Evolutionary conservation across 2,888 invertebrate species (phyloP).

Genomic region (Trimorus sp.): DNA sequence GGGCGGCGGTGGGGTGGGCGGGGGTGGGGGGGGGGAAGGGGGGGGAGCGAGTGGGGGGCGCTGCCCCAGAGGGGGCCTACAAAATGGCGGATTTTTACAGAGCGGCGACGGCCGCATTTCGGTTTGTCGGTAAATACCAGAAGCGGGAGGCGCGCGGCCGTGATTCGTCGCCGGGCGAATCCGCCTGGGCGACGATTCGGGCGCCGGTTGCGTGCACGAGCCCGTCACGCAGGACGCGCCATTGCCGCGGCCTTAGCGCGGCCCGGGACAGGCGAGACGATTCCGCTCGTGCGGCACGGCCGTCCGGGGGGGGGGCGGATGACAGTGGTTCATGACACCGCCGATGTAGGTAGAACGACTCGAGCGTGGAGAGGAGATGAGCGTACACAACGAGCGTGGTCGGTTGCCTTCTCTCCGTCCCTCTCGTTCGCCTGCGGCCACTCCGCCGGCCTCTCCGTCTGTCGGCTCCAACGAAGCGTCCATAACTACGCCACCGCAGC

Average conservation of each 20-base stretch:
- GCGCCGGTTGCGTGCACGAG: slow-evolving; percentile 51
- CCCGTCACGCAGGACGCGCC: slow-evolving; percentile 19
- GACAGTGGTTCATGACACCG: slow-evolving; percentile 69
- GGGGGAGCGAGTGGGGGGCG: slow-evolving; percentile 79
- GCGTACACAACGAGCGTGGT: slow-evolving; percentile 61
- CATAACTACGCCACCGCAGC: slow-evolving; percentile 76
- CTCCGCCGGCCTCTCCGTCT: slow-evolving; percentile 17
- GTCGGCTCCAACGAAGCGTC: slow-evolving; percentile 74
- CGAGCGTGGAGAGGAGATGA: slow-evolving; percentile 74
- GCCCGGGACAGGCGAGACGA: no score
- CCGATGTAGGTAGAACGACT: slow-evolving; percentile 77
- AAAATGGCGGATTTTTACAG: slow-evolving; percentile 81
- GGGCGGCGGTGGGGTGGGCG: slow-evolving; percentile 77
- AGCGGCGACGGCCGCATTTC: slow-evolving; percentile 71
- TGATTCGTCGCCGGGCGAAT: slow-evolving; percentile 70
- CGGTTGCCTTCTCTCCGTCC: slow-evolving; percentile 36
- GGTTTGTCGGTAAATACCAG: slow-evolving; percentile 73
- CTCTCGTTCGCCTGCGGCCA: slow-evolving; percentile 14
- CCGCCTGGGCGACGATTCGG: slow-evolving; percentile 48
- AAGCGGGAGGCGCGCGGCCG: slow-evolving; percentile 69
- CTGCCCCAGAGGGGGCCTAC: slow-evolving; percentile 78
- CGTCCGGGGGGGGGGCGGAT: slow-evolving; percentile 78
- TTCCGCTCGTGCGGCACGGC: no score
- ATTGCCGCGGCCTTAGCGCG: slow-evolving; percentile 20
- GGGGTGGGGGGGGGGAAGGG: slow-evolving; percentile 75